Percentiles rank a stretch among this genome's conserved stretches.
Evolutionary conservation across 1,140 invertebrate genomes (phyloP).

Genomic region (Rhopalosiphum padi): DNA sequence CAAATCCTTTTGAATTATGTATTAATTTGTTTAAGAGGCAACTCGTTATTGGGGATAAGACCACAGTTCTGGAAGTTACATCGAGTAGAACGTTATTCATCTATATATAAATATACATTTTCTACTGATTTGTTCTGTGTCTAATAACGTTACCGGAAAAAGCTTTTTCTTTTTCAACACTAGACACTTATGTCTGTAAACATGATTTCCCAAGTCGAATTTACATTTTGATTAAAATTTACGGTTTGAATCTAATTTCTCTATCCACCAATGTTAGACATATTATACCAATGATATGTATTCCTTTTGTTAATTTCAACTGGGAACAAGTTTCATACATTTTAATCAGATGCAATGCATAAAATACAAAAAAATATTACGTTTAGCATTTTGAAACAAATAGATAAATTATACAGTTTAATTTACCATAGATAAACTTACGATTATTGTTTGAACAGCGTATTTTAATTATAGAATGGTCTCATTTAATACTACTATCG

Average conservation of each 20-base stretch:
- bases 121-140: neutral
- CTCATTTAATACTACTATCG: neutral
- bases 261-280: neutral
- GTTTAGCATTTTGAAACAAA: neutral
- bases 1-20: conserved; percentile 53
- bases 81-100: neutral
- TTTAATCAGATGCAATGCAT: neutral
- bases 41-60: conserved; percentile 17
- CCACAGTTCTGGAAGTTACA: neutral
- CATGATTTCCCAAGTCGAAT: conserved; percentile 39
- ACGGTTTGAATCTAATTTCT: conserved; percentile 11
- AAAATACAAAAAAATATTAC: neutral
- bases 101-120: neutral
- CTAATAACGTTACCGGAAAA: neutral
- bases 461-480: neutral
- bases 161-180: neutral
- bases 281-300: neutral
- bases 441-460: neutral
- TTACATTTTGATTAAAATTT: conserved; percentile 45
- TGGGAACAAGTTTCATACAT: neutral
- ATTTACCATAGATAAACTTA: neutral
- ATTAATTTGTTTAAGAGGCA: conserved; percentile 52
- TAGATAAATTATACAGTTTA: neutral
- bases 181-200: neutral
- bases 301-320: neutral